Conservation (phyloP, 2,797 vertebrate genomes). For the Brachymystax lenok region DNA sequence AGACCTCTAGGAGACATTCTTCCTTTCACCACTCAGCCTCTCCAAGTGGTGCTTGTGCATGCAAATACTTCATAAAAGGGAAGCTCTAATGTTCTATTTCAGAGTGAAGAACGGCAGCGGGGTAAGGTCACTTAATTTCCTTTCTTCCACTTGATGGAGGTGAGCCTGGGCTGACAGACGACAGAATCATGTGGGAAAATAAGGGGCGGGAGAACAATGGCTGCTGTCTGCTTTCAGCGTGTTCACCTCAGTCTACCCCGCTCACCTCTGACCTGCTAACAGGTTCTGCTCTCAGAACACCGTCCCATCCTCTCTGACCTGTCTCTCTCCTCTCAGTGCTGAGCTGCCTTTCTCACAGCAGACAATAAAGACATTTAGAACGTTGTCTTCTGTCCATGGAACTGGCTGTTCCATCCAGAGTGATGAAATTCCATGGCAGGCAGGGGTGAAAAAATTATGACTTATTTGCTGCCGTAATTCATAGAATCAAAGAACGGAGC, state of each 20-base stretch:
- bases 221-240: conserved; percentile 50
- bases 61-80: conserved; percentile 26
- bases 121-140: conserved; percentile 28
- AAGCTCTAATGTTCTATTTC: background rate
- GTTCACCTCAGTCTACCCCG: conserved; percentile 49
- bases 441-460: background rate
- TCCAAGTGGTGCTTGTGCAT: conserved; percentile 27
- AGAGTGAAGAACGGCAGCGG: conserved; percentile 15
- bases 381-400: background rate
- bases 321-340: conserved; percentile 1
- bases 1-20: background rate
- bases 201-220: conserved; percentile 52
- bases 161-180: conserved; percentile 51
- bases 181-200: conserved; percentile 64
- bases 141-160: conserved; percentile 32
- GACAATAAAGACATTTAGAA: conserved; percentile 4
- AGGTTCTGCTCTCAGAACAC: conserved; percentile 13
- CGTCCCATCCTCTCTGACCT: background rate
- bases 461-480: background rate
- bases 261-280: conserved; percentile 29
- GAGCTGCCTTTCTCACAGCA: conserved; percentile 12
- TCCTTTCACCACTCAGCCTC: conserved; percentile 1
- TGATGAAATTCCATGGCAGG: background rate
- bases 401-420: background rate
- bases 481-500: background rate